Conservation (phyloP, 2,113 vertebrate species). For the Orthochromis indermauri region DNA sequence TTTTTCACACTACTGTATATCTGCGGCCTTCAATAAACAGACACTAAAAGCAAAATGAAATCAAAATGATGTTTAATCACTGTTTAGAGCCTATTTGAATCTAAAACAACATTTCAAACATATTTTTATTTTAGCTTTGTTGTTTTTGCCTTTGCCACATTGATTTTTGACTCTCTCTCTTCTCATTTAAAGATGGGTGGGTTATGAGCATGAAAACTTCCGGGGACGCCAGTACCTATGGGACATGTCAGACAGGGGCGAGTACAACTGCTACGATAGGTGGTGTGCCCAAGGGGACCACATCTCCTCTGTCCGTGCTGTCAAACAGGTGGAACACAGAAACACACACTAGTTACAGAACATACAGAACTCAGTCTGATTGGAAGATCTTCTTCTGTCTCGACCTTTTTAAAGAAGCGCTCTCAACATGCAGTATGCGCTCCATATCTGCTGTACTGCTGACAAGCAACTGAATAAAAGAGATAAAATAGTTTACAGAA, state of each 20-base stretch:
- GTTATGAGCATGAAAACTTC: slow-evolving; percentile 71
- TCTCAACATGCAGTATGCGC: neutral
- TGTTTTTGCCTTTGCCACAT: neutral
- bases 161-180: neutral
- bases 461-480: neutral
- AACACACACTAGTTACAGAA: neutral
- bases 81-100: neutral
- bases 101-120: neutral
- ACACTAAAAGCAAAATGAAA: neutral
- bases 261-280: slow-evolving; percentile 72
- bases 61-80: neutral
- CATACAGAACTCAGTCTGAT: neutral
- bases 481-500: neutral
- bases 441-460: neutral
- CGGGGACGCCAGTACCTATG: slow-evolving; percentile 67
- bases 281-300: slow-evolving; percentile 70
- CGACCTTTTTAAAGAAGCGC: neutral
- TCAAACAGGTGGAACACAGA: slow-evolving; percentile 64
- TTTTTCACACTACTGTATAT: neutral
- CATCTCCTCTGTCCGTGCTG: slow-evolving; percentile 65
- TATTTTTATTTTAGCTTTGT: neutral
- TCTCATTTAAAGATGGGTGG: slow-evolving; percentile 60
- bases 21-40: accelerated
- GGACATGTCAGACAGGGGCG: slow-evolving; percentile 66
- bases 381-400: neutral